A percentile compares a stretch with the other conserved stretches of the same genome.
phyloP scores from a whole-genome alignment of 2,113 vertebrate genomes.

The Ptychochromis oligacanthus region DNA sequence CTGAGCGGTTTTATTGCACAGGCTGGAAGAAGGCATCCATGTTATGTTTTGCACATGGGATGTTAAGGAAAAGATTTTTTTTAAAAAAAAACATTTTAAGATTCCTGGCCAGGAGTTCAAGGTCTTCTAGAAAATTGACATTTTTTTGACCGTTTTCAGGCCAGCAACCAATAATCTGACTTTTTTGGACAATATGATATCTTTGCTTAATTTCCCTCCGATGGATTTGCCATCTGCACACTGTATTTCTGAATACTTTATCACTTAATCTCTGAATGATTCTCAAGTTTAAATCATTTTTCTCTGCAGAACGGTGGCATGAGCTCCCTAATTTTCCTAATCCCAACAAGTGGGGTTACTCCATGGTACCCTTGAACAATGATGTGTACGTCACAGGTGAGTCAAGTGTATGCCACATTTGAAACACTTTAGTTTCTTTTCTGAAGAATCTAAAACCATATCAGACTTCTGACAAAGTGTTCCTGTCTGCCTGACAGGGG shows the following conservation, averaged over 20 bases:
- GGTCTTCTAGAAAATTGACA: constrained; percentile 2
- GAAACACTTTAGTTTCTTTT: neutral
- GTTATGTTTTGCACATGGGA: constrained; percentile 32
- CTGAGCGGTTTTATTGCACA: constrained; percentile 27
- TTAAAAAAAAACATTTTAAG: constrained; percentile 17
- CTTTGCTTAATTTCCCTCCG: neutral
- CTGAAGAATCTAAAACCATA: constrained; percentile 21
- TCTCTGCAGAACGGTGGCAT: constrained; percentile 86
- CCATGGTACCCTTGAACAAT: constrained; percentile 90
- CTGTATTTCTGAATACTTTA: neutral
- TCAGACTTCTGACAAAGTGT: constrained; percentile 20
- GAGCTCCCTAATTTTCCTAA: constrained; percentile 93
- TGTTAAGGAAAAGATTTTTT: constrained; percentile 27
- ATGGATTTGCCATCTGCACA: neutral
- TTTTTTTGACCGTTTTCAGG: neutral
- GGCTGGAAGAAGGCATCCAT: constrained; percentile 24
- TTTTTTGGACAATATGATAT: neutral
- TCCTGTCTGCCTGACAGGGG: constrained; percentile 78
- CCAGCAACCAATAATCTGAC: constrained; percentile 1
- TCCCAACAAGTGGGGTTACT: constrained; percentile 97
- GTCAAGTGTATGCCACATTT: constrained; percentile 28
- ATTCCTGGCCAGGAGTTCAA: constrained; percentile 12
- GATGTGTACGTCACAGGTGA: constrained; percentile 93
- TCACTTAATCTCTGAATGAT: neutral
- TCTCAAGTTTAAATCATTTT: neutral